A percentile compares a stretch with the other conserved stretches of the same genome.
phyloP scores from a whole-genome alignment of 2,113 vertebrate genomes.

The Mionectes macconnelli region DNA sequence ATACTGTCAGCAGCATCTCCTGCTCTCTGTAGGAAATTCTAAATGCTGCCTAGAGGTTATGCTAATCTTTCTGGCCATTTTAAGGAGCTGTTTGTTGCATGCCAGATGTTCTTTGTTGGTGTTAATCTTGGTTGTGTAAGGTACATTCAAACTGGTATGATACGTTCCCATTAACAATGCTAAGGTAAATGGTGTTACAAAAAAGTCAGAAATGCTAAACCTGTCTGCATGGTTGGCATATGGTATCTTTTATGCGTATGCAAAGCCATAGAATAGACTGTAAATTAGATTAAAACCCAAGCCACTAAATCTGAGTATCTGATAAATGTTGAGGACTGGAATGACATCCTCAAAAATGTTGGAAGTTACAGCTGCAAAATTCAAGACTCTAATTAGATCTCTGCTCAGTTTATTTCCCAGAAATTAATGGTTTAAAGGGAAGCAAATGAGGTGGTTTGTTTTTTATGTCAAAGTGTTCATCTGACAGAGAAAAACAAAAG shows the following conservation, averaged over 20 bases:
- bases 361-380: background rate
- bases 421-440: background rate
- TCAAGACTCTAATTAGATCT: background rate
- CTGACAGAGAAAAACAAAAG: background rate
- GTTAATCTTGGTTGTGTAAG: background rate
- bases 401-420: background rate
- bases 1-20: background rate
- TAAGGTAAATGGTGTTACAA: background rate
- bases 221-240: background rate
- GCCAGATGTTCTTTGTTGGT: background rate
- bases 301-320: background rate
- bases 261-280: background rate
- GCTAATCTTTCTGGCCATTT: background rate
- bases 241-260: background rate
- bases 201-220: background rate
- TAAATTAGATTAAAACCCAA: background rate
- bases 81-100: background rate
- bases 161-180: background rate
- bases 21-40: background rate
- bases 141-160: background rate
- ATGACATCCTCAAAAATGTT: background rate
- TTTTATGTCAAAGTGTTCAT: background rate
- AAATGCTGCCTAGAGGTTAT: background rate
- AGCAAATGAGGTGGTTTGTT: background rate
- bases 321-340: background rate